Evolutionary conservation across 2,113 vertebrate species (phyloP), one percentile per base, ranked within the genome.

Genomic region (Octodon degus): DNA sequence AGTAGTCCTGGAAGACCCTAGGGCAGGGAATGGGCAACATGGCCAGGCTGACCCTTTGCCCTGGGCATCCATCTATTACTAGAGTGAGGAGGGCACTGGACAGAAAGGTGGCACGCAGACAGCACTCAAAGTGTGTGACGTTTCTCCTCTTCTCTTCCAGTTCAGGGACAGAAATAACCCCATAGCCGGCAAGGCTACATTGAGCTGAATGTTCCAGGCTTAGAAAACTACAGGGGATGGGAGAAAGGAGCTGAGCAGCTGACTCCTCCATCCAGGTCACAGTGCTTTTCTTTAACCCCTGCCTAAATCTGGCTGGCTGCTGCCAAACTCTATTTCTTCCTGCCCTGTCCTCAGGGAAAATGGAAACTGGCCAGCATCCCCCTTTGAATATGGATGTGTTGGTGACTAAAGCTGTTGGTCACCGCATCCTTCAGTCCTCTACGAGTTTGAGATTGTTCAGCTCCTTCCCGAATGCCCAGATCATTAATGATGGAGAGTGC

Each of bases 31-130:
- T 8, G 34, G 43, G 0, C 20, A 25, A 16, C 2, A 53, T 40
- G 60, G 68, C 40, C 19, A 7, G 70, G 43, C 6, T 9, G n/a
- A 37, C 24, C 27, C 4, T 34, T 65, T 40, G 7, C 32, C 55
- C 9, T 0, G 6, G 34, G 37, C 3, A 24, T 13, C 43, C 34
- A 1, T 17, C 62, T 19, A 40, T 50, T 1, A 13, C 10, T 0
- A 0, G 63, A 40, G 27, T 0, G 7, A 40, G 32, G 43, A 25
- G 1, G 1, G 2, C 9, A 60, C n/a, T 32, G 9, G 34, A 14
- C 7, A 67, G 1, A 19, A 76, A 68, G 32, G 76, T 72, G 9
- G 60, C 62, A 40, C 9, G 25, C 37, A 60, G 24, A 43, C 20
- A 47, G 76, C n/a, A 17, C 37, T 95, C 16, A 20, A 0, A n/a